Base-by-base conservation (phyloP, 1,140 invertebrate genomes). In the Antheraea mylitta region DNA sequence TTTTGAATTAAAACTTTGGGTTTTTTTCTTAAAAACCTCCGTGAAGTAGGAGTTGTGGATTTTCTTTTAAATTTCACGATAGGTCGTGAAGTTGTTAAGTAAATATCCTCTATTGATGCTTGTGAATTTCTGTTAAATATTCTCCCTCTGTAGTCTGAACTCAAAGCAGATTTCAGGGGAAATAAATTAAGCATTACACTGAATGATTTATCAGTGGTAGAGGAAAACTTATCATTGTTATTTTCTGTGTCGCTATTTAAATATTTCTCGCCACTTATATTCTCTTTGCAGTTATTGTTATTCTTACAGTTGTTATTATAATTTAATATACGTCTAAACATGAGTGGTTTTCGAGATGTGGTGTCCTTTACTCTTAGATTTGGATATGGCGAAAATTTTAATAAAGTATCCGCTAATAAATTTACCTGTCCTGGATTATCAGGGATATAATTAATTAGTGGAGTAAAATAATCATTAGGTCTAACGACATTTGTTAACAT, bases 351-450 rank as follows among this genome's bases (percentile, higher is more conserved):
- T 13, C 16, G 11, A 16, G 45, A 13, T 53, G 13, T n/a, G 61
- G 71, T 61, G 73, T 74, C 64, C 58, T 71, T 59, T 8, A 69
- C 16, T 67, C 68, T 73, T 65, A 64, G 53, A n/a, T 68, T 65
- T 8, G 76, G 59, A 18, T 66, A 68, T 36, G 89, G 87, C n/a
- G 87, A 74, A 72, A 92, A 91, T 66, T 83, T 79, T 48, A 88
- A 85, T 58, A 81, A 77, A 11, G 80, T 81, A 72, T 92, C 92
- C 48, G 89, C 92, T 70, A 93, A 76, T 64, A 92, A 80, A 81
- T 93, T 93, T 1, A 93, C 83, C 69, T 93, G 91, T 18, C 87
- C 86, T 6, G 90, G 90, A 72, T 70, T 88, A 58, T 87, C 84
- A 16, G 92, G 92, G 69, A 87, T 92, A 68, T 80, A 93, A 63